Conservation (phyloP, 2,113 vertebrate genomes). For the Periophthalmus modestus region DNA sequence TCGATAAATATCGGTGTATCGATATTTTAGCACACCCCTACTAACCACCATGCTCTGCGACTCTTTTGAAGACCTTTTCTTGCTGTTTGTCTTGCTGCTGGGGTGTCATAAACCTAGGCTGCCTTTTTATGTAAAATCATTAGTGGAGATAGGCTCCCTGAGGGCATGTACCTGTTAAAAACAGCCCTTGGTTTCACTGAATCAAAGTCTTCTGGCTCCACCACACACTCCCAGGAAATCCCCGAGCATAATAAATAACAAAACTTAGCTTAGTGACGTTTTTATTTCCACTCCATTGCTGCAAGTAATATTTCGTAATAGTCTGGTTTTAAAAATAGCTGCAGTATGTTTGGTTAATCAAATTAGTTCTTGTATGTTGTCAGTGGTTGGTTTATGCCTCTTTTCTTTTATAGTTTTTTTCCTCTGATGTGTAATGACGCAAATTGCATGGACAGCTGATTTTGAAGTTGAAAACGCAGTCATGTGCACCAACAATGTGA, state of each 20-base stretch:
- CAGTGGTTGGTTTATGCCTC: too few relatives aligned
- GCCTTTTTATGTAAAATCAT: slow-evolving; percentile 52
- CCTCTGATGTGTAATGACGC: too few relatives aligned
- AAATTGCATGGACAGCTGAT: too few relatives aligned
- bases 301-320: background rate
- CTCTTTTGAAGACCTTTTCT: slow-evolving; percentile 31
- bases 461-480: too few relatives aligned
- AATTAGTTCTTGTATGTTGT: too few relatives aligned
- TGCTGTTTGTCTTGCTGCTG: slow-evolving; percentile 18
- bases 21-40: too few relatives aligned
- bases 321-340: slow-evolving; percentile 7
- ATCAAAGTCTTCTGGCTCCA: slow-evolving; percentile 38
- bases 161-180: slow-evolving; percentile 37
- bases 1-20: too few relatives aligned
- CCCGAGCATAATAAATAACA: slow-evolving; percentile 23
- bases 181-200: slow-evolving; percentile 32
- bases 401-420: too few relatives aligned
- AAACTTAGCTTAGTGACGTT: background rate
- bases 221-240: slow-evolving; percentile 43
- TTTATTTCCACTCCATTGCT: slow-evolving; percentile 21
- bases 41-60: slow-evolving; percentile 1
- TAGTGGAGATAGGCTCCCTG: slow-evolving; percentile 27
- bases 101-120: slow-evolving; percentile 20
- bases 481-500: too few relatives aligned
- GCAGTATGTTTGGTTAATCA: background rate